Evolutionary conservation across 2,797 vertebrate species (phyloP).

Genomic region (Sciaenops ocellatus): DNA sequence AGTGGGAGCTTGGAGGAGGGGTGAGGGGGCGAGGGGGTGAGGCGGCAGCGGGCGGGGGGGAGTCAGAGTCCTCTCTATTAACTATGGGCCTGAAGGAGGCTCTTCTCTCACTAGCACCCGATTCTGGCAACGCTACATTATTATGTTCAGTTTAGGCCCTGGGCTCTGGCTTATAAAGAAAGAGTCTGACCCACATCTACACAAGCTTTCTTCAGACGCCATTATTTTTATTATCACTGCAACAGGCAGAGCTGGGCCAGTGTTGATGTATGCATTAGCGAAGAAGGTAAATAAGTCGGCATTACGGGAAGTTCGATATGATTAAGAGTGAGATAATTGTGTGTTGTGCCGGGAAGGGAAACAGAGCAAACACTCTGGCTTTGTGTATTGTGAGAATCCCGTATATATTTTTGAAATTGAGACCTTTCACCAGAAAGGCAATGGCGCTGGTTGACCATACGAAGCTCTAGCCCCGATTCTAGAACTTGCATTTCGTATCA

Average conservation of each 20-base stretch:
- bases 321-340: conserved; percentile 40
- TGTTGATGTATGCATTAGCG: background rate
- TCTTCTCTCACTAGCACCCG: conserved; percentile 57
- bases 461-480: background rate
- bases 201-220: conserved; percentile 60
- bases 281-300: conserved; percentile 29
- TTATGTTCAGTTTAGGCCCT: conserved; percentile 66
- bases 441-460: too few relatives aligned
- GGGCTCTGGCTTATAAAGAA: conserved; percentile 70
- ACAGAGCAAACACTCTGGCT: background rate
- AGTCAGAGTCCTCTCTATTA: conserved; percentile 66
- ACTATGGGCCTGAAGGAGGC: conserved; percentile 66
- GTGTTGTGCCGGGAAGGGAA: background rate
- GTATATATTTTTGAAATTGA: too few relatives aligned
- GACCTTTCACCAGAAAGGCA: background rate
- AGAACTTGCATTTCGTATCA: background rate
- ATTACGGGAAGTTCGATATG: background rate
- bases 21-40: background rate
- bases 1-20: conserved; percentile 29
- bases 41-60: conserved; percentile 17
- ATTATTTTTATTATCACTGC: conserved; percentile 61
- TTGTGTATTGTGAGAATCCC: too few relatives aligned
- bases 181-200: conserved; percentile 74
- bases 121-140: conserved; percentile 62
- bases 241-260: background rate